Base-by-base conservation (phyloP, 2,797 vertebrate genomes). In the Naso thynnoides region DNA sequence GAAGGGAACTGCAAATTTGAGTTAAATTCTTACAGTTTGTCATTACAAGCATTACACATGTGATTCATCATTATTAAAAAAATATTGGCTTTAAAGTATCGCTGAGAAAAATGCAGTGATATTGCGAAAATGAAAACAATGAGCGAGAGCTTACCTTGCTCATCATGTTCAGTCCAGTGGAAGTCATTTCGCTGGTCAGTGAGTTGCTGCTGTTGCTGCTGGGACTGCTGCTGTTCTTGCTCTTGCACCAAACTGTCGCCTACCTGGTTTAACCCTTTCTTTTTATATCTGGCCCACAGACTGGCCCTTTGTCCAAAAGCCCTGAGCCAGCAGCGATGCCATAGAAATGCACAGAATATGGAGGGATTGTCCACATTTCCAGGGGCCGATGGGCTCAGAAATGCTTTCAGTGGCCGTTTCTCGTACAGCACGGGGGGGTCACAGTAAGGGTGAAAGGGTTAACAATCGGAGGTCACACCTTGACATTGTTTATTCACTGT, bases 81-180 rank as follows among this genome's bases (percentile, higher is more conserved):
- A 15, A 39, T 39, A 39, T 36, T 10, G 11, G 11, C 11, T 36
- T 11, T 36, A 9, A n/a, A 36, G 33, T 36, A 36, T 36, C 13
- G 8, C 33, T 13, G 33, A 36, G 4, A 36, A 36, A 3, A 36
- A 0, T 23, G 41, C 41, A 19, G 41, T 19, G 16, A 19, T 44
- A n/a, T n/a, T n/a, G n/a, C n/a, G n/a, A 8, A 44, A 19, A 45
- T 27, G 10, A 42, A 26, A 45, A 60, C 2, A 1, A 50, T n/a
- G 3, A 21, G 15, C 42, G 42, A 41, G 21, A 24, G 13, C 69
- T 83, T 59, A 93, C 92, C 81, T 26, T 92, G 91, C 86, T 87
- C 88, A 90, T 92, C 70, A 56, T 90, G 91, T 88, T 91, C 88
- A 92, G 91, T 63, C 91, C 90, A 38, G 71, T 62, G 78, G 91